Evolutionary conservation across 2,797 vertebrate species (phyloP), one percentile per base, ranked within the genome.

Genomic region (Mormyrops boulengeri): DNA sequence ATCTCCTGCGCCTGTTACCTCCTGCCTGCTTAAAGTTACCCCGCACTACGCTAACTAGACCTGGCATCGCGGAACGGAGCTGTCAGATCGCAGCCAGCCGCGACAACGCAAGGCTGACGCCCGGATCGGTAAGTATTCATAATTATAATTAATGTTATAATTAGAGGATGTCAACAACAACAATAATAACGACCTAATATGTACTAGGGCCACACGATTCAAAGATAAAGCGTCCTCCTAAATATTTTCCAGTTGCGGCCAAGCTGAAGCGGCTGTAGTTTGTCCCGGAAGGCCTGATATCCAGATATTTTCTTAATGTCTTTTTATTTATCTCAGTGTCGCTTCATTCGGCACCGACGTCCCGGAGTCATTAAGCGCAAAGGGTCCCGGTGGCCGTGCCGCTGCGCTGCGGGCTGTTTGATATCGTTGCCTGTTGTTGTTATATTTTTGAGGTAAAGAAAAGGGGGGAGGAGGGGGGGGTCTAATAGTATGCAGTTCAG

Each of bases 211-310:
- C 38, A 80, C 14, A 41, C 73, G 38, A 17, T 80, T 80, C 26
- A 44, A 44, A 52, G 11, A 8, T 22, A 19, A 85, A 26, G 80
- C 80, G 80, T 9, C 34, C 44, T 12, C 44, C 73, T n/a, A 44
- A 49, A 22, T 11, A 22, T 22, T 47, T 85, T 85, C 19, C 82
- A 49, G 44, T 50, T 85, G 41, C 9, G 82, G 47, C 44, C 47
- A 52, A 50, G 44, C 47, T 50, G 82, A 49, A 50, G 44, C 47
- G 22, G n/a, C 44, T 52, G 82, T 12, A 49, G 82, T 49, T 22
- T 85, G 5, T 50, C 82, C 82, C 82, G 82, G 82, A 85, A 85
- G 82, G 82, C 82, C 82, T 85, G 82, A 50, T 26, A 26, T 49
- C 2, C 73, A 85, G n/a, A 22, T 47, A 12, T 85, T 9, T 9